Conservation (phyloP, 2,888 invertebrate genomes). For the Isoperla grammatica region DNA sequence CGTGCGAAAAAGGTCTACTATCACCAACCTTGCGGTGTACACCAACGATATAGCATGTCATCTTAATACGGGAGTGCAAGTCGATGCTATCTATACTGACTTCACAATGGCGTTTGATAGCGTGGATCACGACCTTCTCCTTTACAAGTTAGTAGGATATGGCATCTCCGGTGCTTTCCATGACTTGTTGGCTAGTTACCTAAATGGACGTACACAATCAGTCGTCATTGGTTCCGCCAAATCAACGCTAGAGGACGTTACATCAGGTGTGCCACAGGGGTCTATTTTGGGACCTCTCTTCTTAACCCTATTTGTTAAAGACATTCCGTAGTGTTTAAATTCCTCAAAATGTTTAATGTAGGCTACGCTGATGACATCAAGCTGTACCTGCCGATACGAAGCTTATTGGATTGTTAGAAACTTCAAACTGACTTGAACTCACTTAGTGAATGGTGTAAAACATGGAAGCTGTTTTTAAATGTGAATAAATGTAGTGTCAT, state of each 20-base stretch:
- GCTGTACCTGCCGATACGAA: not conserved
- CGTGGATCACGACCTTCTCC: not conserved
- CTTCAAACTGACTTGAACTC: not conserved
- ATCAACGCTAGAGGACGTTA: not conserved
- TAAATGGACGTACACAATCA: not conserved
- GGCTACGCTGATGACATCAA: slow-evolving; percentile 10
- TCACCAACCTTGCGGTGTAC: not conserved
- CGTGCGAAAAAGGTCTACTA: not conserved
- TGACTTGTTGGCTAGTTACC: not conserved
- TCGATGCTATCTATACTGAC: not conserved
- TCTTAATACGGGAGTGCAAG: not conserved
- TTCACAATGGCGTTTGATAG: no score
- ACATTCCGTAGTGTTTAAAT: not conserved
- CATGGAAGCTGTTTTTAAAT: slow-evolving; percentile 1
- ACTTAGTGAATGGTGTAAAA: not conserved
- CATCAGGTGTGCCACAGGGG: slow-evolving; percentile 5
- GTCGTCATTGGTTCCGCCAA: not conserved
- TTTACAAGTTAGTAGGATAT: not conserved
- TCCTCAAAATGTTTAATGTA: slow-evolving; percentile 3
- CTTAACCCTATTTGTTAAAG: slow-evolving; percentile 1
- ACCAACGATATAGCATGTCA: not conserved
- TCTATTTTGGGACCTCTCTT: not conserved
- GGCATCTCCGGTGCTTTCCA: not conserved
- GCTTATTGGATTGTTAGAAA: not conserved
- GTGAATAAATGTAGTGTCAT: not conserved